Evolutionary conservation across 2,113 vertebrate species (phyloP), one percentile per base, ranked within the genome.

Genomic region (Pantherophis guttatus): DNA sequence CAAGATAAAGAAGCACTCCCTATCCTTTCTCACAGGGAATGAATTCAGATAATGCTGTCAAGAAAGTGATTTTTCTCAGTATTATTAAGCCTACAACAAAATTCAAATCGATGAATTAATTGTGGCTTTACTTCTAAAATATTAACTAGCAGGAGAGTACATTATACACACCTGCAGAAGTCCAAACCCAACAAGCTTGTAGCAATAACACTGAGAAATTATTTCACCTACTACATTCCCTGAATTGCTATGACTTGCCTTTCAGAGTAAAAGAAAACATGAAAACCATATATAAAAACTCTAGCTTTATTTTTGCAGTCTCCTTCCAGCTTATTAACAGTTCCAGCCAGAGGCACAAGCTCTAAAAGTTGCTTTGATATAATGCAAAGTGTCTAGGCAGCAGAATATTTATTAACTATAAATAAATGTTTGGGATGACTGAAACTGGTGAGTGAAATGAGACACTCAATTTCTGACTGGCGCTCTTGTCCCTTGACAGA

Each of bases 151-250:
- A 94, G 92, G 58, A 92, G 94, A 95, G 93, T 53, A 62, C 92
- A 95, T 89, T 93, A 90, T 90, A 94, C 57, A 96, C 93, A 95
- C 94, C 96, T 91, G 75, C 92, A 95, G 29, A 95, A 96, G 89
- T 94, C 94, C 91, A 81, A 88, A 88, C 91, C 65, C 53, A 97
- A 97, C 33, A 96, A 93, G 92, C 65, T 95, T 97, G 95, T 94
- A 94, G 94, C 95, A 94, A 97, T 96, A 92, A 92, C 4, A 95
- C 59, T 95, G 96, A 96, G 94, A 96, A 96, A 96, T 91, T 93
- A 95, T 62, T 96, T 96, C 95, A 58, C 96, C 96, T 97, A 96
- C 97, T 97, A 97, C 96, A 96, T 48, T 96, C 94, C 96, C 92
- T 96, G 93, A 93, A 95, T 95, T 95, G 93, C 94, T 97, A 95